phyloP scores from a whole-genome alignment of 2,888 invertebrate species.

The Drosophila mimetica region DNA sequence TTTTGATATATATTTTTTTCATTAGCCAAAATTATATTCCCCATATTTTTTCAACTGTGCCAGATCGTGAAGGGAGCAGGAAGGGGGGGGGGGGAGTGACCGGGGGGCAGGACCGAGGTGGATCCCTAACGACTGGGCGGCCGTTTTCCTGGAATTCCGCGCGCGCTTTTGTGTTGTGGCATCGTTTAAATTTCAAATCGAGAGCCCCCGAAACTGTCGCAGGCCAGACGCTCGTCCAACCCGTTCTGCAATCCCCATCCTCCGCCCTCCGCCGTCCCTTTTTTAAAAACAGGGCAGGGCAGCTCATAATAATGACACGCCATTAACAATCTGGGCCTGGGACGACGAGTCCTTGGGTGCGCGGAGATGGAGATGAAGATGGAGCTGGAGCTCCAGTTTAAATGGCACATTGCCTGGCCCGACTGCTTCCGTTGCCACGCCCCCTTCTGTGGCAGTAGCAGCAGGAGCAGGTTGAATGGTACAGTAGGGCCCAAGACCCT shows the following conservation, averaged over 20 bases:
- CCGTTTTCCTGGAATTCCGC: slow-evolving; percentile 72
- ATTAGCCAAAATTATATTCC: too few relatives aligned
- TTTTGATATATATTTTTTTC: too few relatives aligned
- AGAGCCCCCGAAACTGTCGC: slow-evolving; percentile 69
- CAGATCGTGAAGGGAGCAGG: not conserved
- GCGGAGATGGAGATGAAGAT: slow-evolving; percentile 15
- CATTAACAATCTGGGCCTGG: slow-evolving; percentile 68
- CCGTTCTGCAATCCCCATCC: slow-evolving; percentile 46
- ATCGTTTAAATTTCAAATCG: slow-evolving; percentile 72
- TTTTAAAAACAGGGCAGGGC: slow-evolving; percentile 30
- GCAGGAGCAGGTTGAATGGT: slow-evolving; percentile 28
- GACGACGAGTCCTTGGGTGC: slow-evolving; percentile 42
- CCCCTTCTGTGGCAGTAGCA: slow-evolving; percentile 37
- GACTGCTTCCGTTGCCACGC: slow-evolving; percentile 76
- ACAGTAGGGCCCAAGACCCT: slow-evolving; percentile 58
- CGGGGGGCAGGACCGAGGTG: slow-evolving; percentile 20
- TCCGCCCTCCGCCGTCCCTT: slow-evolving; percentile 4
- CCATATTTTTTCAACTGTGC: slow-evolving; percentile 2
- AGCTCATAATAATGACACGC: slow-evolving; percentile 78
- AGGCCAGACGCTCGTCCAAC: slow-evolving; percentile 62
- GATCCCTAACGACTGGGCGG: slow-evolving; percentile 65
- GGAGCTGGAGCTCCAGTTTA: slow-evolving; percentile 65
- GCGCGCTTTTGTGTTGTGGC: slow-evolving; percentile 70
- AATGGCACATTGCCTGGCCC: slow-evolving; percentile 67
- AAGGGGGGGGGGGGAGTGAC: not conserved